These are phyloP conservation scores for Hylaea fasciaria DNA, from an alignment of 2,888 invertebrate genomes.

Conservation along the genomic window DNA sequence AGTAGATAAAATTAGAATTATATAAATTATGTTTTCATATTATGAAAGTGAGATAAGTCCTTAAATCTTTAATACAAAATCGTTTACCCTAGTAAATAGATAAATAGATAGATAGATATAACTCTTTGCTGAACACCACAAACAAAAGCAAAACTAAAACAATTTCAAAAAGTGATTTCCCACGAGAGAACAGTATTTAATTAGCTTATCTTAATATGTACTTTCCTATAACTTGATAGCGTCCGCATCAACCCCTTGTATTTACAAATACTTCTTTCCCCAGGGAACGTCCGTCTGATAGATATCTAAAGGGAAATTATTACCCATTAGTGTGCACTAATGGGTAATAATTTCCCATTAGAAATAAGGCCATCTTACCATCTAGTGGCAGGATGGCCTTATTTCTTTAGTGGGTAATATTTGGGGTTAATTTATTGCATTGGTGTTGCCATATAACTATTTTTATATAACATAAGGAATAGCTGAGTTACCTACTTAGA, in stretches of 20 bases:
- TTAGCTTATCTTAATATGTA: conserved; percentile 5
- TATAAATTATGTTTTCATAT: too few species aligned
- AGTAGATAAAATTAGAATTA: too few species aligned
- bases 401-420: conserved; percentile 1
- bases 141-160: not conserved
- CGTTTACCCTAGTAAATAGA: too few species aligned
- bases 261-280: conserved; percentile 8
- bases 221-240: conserved; percentile 1
- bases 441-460: not conserved
- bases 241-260: conserved; percentile 16
- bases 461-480: too few species aligned
- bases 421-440: not conserved
- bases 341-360: not conserved
- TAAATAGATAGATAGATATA: too few species aligned
- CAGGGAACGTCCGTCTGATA: conserved; percentile 22
- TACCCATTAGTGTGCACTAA: conserved; percentile 22
- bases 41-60: too few species aligned
- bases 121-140: not conserved
- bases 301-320: conserved; percentile 31
- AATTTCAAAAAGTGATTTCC: not conserved
- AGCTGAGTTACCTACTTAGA: too few species aligned
- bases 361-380: not conserved
- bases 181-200: not conserved
- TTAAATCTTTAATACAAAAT: too few species aligned
- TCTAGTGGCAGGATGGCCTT: not conserved